Conservation (phyloP, 1,140 invertebrate species). For the Drosophila pectinifera region DNA sequence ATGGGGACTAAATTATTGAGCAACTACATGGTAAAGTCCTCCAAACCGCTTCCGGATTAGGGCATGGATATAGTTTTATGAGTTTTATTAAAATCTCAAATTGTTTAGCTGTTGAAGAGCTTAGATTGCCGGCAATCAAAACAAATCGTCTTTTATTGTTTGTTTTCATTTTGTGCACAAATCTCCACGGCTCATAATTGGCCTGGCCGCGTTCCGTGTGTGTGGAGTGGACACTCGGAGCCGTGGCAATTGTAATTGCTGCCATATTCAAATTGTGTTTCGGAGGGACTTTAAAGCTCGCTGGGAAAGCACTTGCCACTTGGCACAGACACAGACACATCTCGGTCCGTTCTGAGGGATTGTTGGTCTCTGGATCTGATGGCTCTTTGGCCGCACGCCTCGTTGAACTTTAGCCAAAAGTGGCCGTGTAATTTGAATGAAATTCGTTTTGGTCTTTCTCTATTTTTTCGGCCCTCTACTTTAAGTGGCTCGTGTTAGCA, state of each 20-base stretch:
- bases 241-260: conserved; percentile 62
- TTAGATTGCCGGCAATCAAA: conserved; percentile 28
- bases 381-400: conserved; percentile 62
- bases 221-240: conserved; percentile 6
- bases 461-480: conserved; percentile 41
- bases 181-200: conserved; percentile 56
- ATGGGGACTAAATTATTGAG: neutral
- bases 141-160: conserved; percentile 23
- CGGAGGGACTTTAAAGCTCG: conserved; percentile 28
- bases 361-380: conserved; percentile 40
- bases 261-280: conserved; percentile 68
- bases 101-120: conserved; percentile 9
- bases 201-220: conserved; percentile 25
- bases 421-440: conserved; percentile 74
- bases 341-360: conserved; percentile 18
- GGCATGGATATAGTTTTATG: neutral
- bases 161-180: conserved; percentile 37
- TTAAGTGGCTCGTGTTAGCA: conserved; percentile 71
- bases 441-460: conserved; percentile 57
- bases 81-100: conserved; percentile 5
- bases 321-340: conserved; percentile 24
- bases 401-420: conserved; percentile 74
- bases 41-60: neutral
- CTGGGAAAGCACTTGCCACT: conserved; percentile 35
- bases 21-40: neutral